These are phyloP conservation scores for Drosophila lowei DNA, from an alignment of 1,140 invertebrate species.

Conservation along the genomic window DNA sequence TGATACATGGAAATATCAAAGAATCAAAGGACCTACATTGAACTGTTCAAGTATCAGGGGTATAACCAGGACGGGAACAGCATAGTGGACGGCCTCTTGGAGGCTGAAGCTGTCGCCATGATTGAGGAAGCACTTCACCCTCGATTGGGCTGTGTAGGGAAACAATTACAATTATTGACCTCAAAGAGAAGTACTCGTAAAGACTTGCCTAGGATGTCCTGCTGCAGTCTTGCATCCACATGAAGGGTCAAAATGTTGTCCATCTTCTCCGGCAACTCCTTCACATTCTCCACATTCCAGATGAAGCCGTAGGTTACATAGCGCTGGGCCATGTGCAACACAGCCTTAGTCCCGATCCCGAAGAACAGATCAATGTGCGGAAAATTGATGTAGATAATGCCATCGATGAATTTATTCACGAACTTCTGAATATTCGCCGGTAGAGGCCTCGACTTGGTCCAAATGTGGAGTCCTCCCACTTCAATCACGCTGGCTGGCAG, in stretches of 20 bases:
- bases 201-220: slow-evolving; percentile 68
- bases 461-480: slow-evolving; percentile 84
- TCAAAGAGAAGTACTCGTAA: not conserved
- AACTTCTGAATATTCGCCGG: slow-evolving; percentile 40
- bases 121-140: slow-evolving; percentile 84
- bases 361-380: slow-evolving; percentile 39
- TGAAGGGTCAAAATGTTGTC: slow-evolving; percentile 36
- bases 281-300: slow-evolving; percentile 68
- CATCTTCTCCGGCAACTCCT: not conserved
- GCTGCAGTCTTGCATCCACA: slow-evolving; percentile 40
- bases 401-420: slow-evolving; percentile 55
- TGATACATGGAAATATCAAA: not conserved
- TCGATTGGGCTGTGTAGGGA: slow-evolving; percentile 80
- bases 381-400: slow-evolving; percentile 74
- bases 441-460: slow-evolving; percentile 49
- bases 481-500: slow-evolving; percentile 84
- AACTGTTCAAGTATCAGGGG: slow-evolving; percentile 87
- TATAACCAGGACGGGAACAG: slow-evolving; percentile 86
- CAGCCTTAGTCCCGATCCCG: slow-evolving; percentile 1
- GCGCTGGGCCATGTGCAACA: slow-evolving; percentile 39
- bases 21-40: slow-evolving; percentile 39
- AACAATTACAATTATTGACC: not conserved
- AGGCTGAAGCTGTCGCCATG: slow-evolving; percentile 85
- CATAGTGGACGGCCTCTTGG: slow-evolving; percentile 85
- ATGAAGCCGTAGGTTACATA: slow-evolving; percentile 64